phyloP scores from a whole-genome alignment of 2,888 invertebrate species.

The Entomobrya proxima region DNA sequence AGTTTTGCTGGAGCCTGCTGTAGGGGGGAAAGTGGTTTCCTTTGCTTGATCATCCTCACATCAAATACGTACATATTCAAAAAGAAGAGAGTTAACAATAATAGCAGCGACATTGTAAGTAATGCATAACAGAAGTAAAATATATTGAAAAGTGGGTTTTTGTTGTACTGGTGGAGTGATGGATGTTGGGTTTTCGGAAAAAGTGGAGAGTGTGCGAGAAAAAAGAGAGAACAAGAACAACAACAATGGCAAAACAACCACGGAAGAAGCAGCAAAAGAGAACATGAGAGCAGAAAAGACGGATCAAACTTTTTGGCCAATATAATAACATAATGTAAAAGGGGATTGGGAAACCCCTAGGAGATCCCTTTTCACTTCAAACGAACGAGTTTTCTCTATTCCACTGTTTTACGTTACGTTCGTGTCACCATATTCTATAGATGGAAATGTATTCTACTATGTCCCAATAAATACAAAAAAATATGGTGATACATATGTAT shows the following conservation, averaged over 20 bases:
- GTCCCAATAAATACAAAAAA: neutral
- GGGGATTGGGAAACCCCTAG: constrained; percentile 53
- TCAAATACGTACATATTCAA: neutral
- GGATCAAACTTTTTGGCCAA: constrained; percentile 59
- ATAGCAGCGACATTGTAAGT: neutral
- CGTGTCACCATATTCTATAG: neutral
- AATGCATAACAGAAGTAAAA: constrained; percentile 37
- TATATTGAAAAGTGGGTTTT: constrained; percentile 50
- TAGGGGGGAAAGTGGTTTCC: constrained; percentile 57
- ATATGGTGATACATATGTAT: neutral
- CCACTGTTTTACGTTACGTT: neutral
- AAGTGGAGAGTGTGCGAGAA: neutral
- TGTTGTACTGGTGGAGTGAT: constrained; percentile 1
- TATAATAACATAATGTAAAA: constrained; percentile 57
- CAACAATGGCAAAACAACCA: constrained; percentile 27
- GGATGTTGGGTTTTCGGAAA: constrained; percentile 36
- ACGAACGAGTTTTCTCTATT: constrained; percentile 37
- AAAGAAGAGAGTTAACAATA: constrained; percentile 26
- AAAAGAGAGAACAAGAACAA: constrained; percentile 38
- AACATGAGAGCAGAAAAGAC: constrained; percentile 49
- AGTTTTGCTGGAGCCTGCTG: constrained; percentile 16
- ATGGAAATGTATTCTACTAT: neutral
- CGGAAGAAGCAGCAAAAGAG: neutral
- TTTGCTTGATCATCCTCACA: constrained; percentile 49
- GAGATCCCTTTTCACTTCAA: constrained; percentile 47